These are phyloP conservation scores for Noctilio leporinus DNA, from an alignment of 2,113 vertebrate species.

Conservation along the genomic window DNA sequence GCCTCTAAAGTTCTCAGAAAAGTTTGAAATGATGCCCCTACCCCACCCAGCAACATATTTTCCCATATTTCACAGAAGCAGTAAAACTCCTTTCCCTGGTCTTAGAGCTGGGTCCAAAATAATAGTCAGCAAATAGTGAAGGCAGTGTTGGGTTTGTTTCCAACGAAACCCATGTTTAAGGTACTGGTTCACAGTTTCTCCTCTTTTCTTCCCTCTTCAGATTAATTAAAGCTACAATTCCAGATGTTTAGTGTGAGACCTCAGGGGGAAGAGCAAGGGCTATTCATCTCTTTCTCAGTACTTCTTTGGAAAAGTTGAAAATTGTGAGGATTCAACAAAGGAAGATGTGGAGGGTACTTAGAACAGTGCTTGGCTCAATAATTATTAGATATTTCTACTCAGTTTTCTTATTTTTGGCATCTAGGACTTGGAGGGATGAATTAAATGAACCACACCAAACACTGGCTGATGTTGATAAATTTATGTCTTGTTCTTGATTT, in stretches of 20 bases:
- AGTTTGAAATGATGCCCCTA: neutral
- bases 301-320: conserved; percentile 45
- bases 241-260: conserved; percentile 43
- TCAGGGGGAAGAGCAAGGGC: neutral
- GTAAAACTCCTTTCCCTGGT: neutral
- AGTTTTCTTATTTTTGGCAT: neutral
- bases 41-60: neutral
- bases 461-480: neutral
- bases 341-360: neutral
- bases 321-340: neutral
- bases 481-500: conserved; percentile 55
- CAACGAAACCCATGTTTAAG: neutral
- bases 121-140: neutral
- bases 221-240: conserved; percentile 9
- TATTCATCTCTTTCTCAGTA: conserved; percentile 13
- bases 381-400: neutral
- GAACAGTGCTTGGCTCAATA: neutral
- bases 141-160: neutral
- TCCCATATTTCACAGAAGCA: neutral
- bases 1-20: conserved; percentile 3
- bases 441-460: neutral
- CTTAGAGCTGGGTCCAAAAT: neutral
- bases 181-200: neutral
- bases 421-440: neutral
- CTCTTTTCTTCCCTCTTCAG: conserved; percentile 22